Conservation (phyloP, 2,888 invertebrate genomes). For the Chironomus tentans region DNA sequence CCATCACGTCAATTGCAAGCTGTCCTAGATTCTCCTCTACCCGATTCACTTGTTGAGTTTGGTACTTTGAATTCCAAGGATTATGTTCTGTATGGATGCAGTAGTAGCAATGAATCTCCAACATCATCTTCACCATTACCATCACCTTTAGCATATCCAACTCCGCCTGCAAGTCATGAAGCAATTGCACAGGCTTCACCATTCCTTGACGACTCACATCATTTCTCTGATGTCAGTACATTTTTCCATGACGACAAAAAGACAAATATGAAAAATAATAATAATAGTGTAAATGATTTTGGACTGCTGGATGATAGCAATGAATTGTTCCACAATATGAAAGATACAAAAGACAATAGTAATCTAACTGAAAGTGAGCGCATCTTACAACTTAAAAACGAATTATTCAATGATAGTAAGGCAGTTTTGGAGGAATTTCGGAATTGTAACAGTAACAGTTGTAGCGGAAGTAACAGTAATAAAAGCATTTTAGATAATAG, state of each 20-base stretch:
- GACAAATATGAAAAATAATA: conserved; percentile 29
- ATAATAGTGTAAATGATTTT: not conserved
- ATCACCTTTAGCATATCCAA: conserved; percentile 70
- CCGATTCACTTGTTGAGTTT: conserved; percentile 73
- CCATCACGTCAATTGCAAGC: conserved; percentile 52
- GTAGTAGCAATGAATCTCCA: conserved; percentile 38
- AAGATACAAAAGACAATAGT: conserved; percentile 32
- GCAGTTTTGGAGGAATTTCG: conserved; percentile 27
- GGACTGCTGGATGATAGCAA: conserved; percentile 33
- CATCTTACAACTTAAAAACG: conserved; percentile 39
- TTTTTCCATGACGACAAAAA: conserved; percentile 38
- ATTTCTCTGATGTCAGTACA: conserved; percentile 38
- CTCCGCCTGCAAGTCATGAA: conserved; percentile 81
- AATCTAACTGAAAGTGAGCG: conserved; percentile 38
- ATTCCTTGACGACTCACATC: conserved; percentile 40
- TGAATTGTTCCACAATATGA: conserved; percentile 33
- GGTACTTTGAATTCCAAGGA: conserved; percentile 63
- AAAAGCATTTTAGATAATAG: conserved; percentile 25
- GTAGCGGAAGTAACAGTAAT: conserved; percentile 28
- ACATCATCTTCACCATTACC: conserved; percentile 53
- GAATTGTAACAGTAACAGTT: conserved; percentile 38
- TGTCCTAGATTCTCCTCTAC: conserved; percentile 65
- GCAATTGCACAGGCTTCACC: conserved; percentile 47
- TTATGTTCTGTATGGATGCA: conserved; percentile 41
- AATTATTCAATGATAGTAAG: conserved; percentile 31